Conservation (phyloP, 2,113 vertebrate genomes). For the Nematolebias whitei region DNA sequence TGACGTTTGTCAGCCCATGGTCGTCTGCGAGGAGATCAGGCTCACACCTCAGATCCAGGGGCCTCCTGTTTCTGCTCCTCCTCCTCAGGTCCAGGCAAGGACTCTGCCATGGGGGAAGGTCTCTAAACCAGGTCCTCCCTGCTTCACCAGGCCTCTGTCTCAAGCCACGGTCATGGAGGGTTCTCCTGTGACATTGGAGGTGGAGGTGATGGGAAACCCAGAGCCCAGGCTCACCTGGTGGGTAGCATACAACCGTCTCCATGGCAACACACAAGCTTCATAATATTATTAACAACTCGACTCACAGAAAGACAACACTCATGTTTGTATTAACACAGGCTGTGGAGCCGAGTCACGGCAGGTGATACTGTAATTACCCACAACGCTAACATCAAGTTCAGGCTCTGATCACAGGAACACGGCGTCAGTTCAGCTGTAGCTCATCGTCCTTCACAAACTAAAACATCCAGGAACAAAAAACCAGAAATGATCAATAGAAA, state of each 20-base stretch:
- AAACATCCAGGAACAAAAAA: too few species aligned
- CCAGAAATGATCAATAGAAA: too few species aligned
- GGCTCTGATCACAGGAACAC: too few species aligned
- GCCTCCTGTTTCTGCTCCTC: conserved; percentile 64
- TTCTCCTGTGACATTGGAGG: conserved; percentile 93
- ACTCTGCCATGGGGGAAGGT: conserved; percentile 70
- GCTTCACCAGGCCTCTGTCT: conserved; percentile 88
- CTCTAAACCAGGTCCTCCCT: conserved; percentile 56
- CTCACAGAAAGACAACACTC: neutral
- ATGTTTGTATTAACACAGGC: conserved; percentile 6
- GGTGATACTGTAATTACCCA: neutral
- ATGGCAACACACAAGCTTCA: conserved; percentile 63
- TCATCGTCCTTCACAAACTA: too few species aligned
- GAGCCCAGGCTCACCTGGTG: conserved; percentile 94
- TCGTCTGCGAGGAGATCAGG: conserved; percentile 85
- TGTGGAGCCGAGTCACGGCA: too few species aligned
- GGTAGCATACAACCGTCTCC: conserved; percentile 90
- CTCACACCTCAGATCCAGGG: conserved; percentile 81
- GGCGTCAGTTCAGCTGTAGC: too few species aligned
- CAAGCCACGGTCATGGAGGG: conserved; percentile 89
- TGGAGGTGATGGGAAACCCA: conserved; percentile 92
- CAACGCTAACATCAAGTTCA: too few species aligned
- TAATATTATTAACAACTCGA: conserved; percentile 3
- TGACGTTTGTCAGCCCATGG: conserved; percentile 81
- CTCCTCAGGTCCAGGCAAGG: conserved; percentile 60